Conservation (phyloP, 2,888 invertebrate species). For the Apodemia duryi region DNA sequence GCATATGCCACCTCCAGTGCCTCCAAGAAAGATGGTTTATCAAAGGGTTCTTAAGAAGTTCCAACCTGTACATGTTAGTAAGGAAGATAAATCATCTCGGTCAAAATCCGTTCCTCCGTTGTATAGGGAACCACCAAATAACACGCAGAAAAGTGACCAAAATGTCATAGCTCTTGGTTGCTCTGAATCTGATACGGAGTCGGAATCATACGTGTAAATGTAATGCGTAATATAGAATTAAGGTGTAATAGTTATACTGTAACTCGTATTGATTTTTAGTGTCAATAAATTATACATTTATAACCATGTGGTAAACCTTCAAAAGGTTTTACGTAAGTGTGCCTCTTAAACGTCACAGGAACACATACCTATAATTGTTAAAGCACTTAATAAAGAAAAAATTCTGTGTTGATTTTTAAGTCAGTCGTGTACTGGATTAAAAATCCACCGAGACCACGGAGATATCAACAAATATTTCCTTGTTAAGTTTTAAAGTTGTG, state of each 20-base stretch:
- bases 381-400: no score
- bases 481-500: no score
- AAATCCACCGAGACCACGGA: no score
- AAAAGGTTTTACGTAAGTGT: no score
- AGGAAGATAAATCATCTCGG: constrained; percentile 73
- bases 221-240: constrained; percentile 25
- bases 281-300: background rate
- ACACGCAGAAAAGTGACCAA: constrained; percentile 52
- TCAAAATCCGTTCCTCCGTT: constrained; percentile 70
- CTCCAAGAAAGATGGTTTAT: constrained; percentile 76
- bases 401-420: no score
- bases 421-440: no score
- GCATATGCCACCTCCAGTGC: constrained; percentile 80
- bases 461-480: no score
- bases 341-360: no score
- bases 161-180: constrained; percentile 64
- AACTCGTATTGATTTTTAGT: constrained; percentile 12
- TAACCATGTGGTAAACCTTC: no score
- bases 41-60: constrained; percentile 79
- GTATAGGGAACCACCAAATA: constrained; percentile 64
- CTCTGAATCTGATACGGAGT: constrained; percentile 74
- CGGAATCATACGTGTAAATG: constrained; percentile 69
- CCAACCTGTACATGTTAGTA: constrained; percentile 82
- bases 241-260: constrained; percentile 31
- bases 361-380: no score